These are phyloP conservation scores for Petrocephalus zakoni DNA, from an alignment of 2,113 vertebrate genomes.

Conservation along the genomic window DNA sequence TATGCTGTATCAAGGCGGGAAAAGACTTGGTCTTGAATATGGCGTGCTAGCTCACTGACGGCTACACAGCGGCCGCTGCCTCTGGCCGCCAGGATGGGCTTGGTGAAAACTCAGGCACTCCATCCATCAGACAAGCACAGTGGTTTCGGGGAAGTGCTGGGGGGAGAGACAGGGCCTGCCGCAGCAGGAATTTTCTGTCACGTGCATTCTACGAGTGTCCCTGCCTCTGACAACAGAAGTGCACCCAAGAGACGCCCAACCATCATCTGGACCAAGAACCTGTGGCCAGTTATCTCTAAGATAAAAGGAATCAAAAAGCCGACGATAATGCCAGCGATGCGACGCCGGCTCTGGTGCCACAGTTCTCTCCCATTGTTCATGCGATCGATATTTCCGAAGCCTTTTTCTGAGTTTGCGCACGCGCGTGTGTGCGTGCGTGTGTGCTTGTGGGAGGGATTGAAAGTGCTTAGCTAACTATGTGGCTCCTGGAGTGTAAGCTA, in stretches of 20 bases:
- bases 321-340: background rate
- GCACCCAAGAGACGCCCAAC: background rate
- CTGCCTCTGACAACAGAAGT: background rate
- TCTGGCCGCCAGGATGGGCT: background rate
- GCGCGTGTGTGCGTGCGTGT: background rate
- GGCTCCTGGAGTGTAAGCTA: background rate
- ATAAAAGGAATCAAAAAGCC: conserved; percentile 8
- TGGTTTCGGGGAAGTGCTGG: background rate
- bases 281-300: conserved; percentile 11
- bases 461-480: conserved; percentile 18
- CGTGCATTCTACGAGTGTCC: background rate
- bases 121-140: background rate
- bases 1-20: background rate
- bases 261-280: background rate
- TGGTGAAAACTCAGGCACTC: background rate
- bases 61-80: background rate
- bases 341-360: background rate
- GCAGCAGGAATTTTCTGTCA: background rate
- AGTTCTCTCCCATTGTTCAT: background rate
- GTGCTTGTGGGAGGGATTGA: background rate
- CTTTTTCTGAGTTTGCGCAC: background rate
- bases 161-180: background rate
- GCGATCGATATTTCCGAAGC: conserved; percentile 3
- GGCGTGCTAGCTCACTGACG: background rate
- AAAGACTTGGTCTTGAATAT: background rate